These are phyloP conservation scores for Aethina tumida DNA, from an alignment of 1,140 invertebrate species.

Conservation along the genomic window DNA sequence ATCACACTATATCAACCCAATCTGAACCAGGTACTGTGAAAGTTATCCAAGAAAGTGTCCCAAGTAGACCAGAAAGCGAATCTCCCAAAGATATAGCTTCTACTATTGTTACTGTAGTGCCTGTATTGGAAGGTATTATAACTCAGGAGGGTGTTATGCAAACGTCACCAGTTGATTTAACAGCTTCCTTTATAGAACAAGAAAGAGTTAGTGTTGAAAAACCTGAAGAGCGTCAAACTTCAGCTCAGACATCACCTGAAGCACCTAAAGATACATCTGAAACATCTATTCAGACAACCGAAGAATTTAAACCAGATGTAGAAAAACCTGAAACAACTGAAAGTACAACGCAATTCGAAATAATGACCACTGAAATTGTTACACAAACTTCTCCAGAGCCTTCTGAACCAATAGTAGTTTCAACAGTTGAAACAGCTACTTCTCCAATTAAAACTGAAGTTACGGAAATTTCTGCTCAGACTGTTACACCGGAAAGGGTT, in stretches of 20 bases:
- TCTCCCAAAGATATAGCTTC: constrained; percentile 34
- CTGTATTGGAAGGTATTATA: constrained; percentile 45
- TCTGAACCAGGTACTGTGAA: constrained; percentile 48
- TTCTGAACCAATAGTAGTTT: constrained; percentile 29
- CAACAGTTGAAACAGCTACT: constrained; percentile 43
- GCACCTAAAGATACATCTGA: constrained; percentile 34
- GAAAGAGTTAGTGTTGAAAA: constrained; percentile 3
- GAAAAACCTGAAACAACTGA: constrained; percentile 28
- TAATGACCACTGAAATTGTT: constrained; percentile 19
- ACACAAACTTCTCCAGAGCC: constrained; percentile 26
- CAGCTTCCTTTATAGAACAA: constrained; percentile 11
- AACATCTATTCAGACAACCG: constrained; percentile 36
- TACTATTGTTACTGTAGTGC: constrained; percentile 46
- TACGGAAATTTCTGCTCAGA: constrained; percentile 36
- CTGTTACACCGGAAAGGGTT: constrained; percentile 37
- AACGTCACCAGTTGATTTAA: constrained; percentile 34
- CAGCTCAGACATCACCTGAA: constrained; percentile 50
- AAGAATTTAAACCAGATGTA: constrained; percentile 24
- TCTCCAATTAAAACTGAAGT: constrained; percentile 26
- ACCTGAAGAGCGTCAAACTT: constrained; percentile 36
- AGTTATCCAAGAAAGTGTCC: constrained; percentile 51
- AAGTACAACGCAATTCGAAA: constrained; percentile 30
- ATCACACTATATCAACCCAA: constrained; percentile 44
- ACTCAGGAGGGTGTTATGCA: constrained; percentile 40
- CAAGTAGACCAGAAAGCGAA: constrained; percentile 36